A percentile compares a stretch with the other conserved stretches of the same genome.
Conservation (phyloP, 2,888 invertebrate species). For the Hirtodrosophila alboralis region DNA sequence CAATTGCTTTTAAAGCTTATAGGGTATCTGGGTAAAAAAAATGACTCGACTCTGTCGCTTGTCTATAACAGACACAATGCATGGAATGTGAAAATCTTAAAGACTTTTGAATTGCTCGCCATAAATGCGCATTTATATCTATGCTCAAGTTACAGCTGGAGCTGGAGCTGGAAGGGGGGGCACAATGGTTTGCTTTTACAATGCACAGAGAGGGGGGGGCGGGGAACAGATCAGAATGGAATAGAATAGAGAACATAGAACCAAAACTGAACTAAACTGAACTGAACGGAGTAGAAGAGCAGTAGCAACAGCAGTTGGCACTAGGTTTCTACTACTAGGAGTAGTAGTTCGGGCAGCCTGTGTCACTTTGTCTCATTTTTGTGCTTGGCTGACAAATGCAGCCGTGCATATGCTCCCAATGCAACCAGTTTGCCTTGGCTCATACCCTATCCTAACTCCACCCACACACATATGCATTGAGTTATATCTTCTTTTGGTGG, state of each 20-base stretch:
- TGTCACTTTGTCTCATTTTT: constrained; percentile 79
- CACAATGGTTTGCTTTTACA: constrained; percentile 21
- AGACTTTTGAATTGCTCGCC: constrained; percentile 80
- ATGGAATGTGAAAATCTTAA: constrained; percentile 79
- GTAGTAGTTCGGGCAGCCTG: constrained; percentile 43
- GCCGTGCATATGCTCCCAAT: constrained; percentile 73
- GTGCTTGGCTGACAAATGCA: constrained; percentile 80
- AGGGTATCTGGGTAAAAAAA: constrained; percentile 59
- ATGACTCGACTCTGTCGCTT: constrained; percentile 57
- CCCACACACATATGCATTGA: constrained; percentile 65
- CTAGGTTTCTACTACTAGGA: constrained; percentile 14
- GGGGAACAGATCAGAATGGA: constrained; percentile 15
- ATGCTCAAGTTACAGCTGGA: constrained; percentile 69
- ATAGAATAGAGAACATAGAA: background rate
- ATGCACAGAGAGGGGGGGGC: constrained; percentile 33
- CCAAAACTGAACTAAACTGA: background rate
- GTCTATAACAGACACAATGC: constrained; percentile 72
- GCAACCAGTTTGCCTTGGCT: constrained; percentile 19
- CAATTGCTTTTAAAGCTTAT: background rate
- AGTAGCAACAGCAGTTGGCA: constrained; percentile 30
- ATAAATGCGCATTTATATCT: constrained; percentile 80
- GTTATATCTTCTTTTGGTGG: constrained; percentile 65
- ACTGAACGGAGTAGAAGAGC: constrained; percentile 8
- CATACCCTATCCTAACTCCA: constrained; percentile 23
- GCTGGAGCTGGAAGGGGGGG: constrained; percentile 22